phyloP scores from a whole-genome alignment of 2,113 vertebrate species.

The Ophthalmolycus amberensis region DNA sequence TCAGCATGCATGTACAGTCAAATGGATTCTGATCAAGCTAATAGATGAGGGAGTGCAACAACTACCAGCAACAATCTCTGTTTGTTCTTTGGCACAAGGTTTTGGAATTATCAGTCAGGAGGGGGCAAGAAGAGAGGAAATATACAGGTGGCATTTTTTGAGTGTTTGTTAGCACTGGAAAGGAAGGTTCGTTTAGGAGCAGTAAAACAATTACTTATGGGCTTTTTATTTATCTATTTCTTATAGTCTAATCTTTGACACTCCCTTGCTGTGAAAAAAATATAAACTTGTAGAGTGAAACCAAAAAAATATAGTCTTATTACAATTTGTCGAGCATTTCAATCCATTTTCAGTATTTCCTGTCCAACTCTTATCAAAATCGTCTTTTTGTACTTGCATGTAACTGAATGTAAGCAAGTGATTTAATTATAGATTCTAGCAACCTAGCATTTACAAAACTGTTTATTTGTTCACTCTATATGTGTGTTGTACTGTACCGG shows the following conservation, averaged over 20 bases:
- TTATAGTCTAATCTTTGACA: background rate
- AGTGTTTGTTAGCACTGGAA: too few species aligned
- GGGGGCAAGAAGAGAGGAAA: too few species aligned
- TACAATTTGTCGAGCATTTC: background rate
- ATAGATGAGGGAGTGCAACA: too few species aligned
- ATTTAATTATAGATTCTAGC: background rate
- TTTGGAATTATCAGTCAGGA: too few species aligned
- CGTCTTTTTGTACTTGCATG: background rate
- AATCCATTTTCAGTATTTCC: background rate
- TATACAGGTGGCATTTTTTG: too few species aligned
- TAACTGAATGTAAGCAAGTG: background rate
- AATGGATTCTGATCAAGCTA: too few species aligned
- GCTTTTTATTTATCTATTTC: too few species aligned
- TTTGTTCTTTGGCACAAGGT: too few species aligned
- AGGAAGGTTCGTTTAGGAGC: too few species aligned
- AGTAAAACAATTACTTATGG: too few species aligned
- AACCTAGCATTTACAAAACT: background rate
- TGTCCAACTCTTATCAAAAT: background rate
- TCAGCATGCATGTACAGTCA: background rate
- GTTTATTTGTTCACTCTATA: background rate
- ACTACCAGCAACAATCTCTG: too few species aligned
- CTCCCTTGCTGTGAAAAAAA: background rate
- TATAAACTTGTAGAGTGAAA: background rate
- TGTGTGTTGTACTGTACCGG: background rate
- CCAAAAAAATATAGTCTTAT: background rate